A percentile compares a stretch with the other conserved stretches of the same genome.
Conservation (phyloP, 2,797 vertebrate genomes). For the Orestias chungarensis region DNA sequence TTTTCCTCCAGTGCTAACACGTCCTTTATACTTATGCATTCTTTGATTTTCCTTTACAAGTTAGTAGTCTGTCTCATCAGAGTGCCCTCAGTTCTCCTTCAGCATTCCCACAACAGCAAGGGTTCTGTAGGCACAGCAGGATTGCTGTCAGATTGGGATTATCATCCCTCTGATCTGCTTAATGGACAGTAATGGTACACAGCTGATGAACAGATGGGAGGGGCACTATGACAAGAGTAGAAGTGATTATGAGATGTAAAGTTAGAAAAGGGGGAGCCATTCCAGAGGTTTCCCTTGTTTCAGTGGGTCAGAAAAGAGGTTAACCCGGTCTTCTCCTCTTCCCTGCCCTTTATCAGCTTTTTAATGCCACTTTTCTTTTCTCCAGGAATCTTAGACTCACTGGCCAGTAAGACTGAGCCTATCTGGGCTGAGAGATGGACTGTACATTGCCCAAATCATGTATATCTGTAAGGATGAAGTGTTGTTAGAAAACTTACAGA, state of each 20-base stretch:
- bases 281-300: conserved; percentile 34
- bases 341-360: conserved; percentile 29
- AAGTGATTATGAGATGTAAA: conserved; percentile 1
- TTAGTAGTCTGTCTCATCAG: conserved; percentile 17
- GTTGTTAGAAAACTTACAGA: background rate
- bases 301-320: conserved; percentile 48
- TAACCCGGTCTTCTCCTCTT: conserved; percentile 28
- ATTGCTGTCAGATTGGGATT: conserved; percentile 44
- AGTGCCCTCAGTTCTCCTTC: conserved; percentile 24
- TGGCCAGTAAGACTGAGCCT: conserved; percentile 42
- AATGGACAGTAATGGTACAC: conserved; percentile 66
- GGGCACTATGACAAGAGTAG: conserved; percentile 1
- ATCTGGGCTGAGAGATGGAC: conserved; percentile 35
- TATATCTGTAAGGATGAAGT: conserved; percentile 19
- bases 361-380: conserved; percentile 47
- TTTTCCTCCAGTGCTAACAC: background rate
- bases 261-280: conserved; percentile 3
- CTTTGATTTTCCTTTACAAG: conserved; percentile 34
- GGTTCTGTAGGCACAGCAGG: conserved; percentile 41
- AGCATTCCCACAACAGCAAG: conserved; percentile 20
- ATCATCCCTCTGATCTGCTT: conserved; percentile 64
- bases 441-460: conserved; percentile 41
- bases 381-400: conserved; percentile 69
- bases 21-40: conserved; percentile 22
- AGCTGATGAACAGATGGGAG: conserved; percentile 38